A percentile compares a stretch with the other conserved stretches of the same genome.
phyloP scores from a whole-genome alignment of 1,140 invertebrate species.

The Chironomus tepperi region DNA sequence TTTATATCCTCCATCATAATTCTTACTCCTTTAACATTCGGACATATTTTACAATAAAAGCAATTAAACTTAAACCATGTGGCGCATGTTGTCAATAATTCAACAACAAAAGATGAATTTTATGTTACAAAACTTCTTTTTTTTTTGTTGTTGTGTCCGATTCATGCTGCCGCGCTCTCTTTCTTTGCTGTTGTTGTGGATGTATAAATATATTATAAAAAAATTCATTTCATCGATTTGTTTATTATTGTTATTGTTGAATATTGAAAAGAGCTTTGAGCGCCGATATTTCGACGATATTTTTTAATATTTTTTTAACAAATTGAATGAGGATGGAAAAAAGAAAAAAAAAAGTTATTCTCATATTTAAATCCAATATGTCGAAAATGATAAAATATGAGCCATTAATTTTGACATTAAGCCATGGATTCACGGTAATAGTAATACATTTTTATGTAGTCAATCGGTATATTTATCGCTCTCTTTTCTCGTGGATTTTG shows the following conservation, averaged over 20 bases:
- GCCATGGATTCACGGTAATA: slow-evolving; percentile 15
- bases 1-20: no score
- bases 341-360: not conserved
- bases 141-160: no score
- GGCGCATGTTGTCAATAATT: slow-evolving; percentile 12
- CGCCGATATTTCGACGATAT: not conserved
- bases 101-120: not conserved
- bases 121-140: no score
- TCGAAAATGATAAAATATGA: not conserved
- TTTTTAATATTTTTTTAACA: not conserved
- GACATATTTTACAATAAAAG: not conserved
- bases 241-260: no score
- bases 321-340: not conserved
- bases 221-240: no score
- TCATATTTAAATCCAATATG: slow-evolving; percentile 17
- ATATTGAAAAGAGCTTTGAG: not conserved
- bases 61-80: slow-evolving; percentile 1
- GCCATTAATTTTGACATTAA: slow-evolving; percentile 22
- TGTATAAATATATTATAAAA: no score
- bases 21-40: no score
- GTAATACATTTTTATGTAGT: slow-evolving; percentile 5
- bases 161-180: no score
- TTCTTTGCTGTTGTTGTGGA: no score
- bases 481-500: not conserved
- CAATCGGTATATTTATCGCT: not conserved